Conservation (phyloP, 2,113 vertebrate species). For the Corvus cornix region DNA sequence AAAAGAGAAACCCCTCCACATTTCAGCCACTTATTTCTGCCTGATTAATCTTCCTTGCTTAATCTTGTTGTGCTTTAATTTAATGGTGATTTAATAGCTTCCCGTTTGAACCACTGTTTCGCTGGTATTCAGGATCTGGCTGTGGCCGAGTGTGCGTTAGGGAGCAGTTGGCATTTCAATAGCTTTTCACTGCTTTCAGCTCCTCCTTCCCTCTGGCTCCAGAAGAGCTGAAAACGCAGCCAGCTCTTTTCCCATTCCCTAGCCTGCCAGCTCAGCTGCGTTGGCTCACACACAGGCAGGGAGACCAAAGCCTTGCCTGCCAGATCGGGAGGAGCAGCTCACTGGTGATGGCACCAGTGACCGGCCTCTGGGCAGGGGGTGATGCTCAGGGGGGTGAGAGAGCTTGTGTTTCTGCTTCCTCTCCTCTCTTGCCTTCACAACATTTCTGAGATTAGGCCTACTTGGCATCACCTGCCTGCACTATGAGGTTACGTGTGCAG, state of each 20-base stretch:
- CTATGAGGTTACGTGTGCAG: not conserved
- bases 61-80: not conserved
- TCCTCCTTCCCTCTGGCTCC: not conserved
- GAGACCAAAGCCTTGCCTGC: accelerated
- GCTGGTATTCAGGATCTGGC: not conserved
- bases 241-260: not conserved
- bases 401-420: not conserved
- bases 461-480: not conserved
- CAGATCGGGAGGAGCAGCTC: not conserved
- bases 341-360: not conserved
- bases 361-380: accelerated
- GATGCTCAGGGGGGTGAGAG: accelerated
- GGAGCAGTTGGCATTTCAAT: not conserved
- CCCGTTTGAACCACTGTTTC: not conserved
- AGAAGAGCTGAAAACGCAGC: not conserved
- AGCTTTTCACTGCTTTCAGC: not conserved
- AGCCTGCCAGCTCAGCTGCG: not conserved
- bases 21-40: not conserved
- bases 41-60: not conserved
- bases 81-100: not conserved
- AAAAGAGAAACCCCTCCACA: not conserved
- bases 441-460: not conserved
- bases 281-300: not conserved
- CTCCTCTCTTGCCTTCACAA: not conserved
- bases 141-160: not conserved